Conservation (phyloP, 2,113 vertebrate genomes). For the Dicrurus megarhynchus region DNA sequence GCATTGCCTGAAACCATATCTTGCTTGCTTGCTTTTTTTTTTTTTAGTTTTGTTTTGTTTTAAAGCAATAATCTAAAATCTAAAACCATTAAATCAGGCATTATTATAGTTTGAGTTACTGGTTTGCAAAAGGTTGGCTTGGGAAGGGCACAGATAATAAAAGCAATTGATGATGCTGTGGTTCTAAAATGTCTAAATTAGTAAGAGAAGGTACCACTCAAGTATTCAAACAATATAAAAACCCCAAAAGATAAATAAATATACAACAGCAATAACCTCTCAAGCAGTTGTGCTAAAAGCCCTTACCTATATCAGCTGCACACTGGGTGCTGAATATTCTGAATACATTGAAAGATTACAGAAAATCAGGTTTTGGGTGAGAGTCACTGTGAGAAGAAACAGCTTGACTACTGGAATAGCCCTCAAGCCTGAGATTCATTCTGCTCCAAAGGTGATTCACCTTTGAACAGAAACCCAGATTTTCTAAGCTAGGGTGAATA, state of each 20-base stretch:
- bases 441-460: background rate
- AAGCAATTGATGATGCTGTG: background rate
- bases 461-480: background rate
- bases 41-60: background rate
- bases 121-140: background rate
- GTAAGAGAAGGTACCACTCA: background rate
- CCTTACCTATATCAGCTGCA: background rate
- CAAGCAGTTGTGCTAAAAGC: background rate
- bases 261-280: background rate
- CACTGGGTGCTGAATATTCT: background rate
- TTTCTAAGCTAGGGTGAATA: background rate
- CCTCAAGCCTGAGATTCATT: background rate
- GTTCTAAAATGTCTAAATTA: background rate
- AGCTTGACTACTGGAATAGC: background rate
- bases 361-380: background rate
- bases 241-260: background rate
- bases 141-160: background rate
- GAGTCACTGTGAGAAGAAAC: background rate
- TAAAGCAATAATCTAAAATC: slow-evolving; percentile 7
- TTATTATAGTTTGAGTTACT: background rate
- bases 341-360: background rate
- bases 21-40: background rate
- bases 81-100: background rate
- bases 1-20: slow-evolving; percentile 10
- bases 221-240: background rate